These are phyloP conservation scores for Varanus komodoensis DNA, from an alignment of 2,113 vertebrate genomes.

Conservation along the genomic window DNA sequence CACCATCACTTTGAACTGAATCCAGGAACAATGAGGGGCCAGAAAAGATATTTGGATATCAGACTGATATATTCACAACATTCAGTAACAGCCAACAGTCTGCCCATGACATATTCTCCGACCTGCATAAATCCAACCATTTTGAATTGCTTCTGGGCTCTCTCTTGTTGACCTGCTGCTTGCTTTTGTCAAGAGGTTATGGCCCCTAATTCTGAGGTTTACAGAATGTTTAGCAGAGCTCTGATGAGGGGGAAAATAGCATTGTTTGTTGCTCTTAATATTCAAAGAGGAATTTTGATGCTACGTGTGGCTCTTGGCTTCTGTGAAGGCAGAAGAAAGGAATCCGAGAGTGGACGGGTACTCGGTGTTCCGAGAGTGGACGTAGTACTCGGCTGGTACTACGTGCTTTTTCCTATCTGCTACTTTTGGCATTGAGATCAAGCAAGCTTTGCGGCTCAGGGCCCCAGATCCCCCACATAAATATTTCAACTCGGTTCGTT, in stretches of 20 bases:
- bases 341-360: background rate
- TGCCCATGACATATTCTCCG: background rate
- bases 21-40: background rate
- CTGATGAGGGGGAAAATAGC: background rate
- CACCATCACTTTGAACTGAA: background rate
- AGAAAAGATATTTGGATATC: background rate
- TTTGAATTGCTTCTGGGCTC: background rate
- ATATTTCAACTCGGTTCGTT: slow-evolving; percentile 57
- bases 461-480: slow-evolving; percentile 62
- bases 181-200: background rate
- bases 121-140: background rate
- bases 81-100: background rate
- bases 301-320: background rate
- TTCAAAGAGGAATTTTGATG: background rate
- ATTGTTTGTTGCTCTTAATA: slow-evolving; percentile 1
- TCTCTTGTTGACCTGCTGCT: background rate
- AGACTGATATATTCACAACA: background rate
- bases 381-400: too few species aligned
- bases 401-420: background rate
- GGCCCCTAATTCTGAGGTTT: slow-evolving; percentile 20
- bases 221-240: background rate
- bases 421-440: slow-evolving; percentile 39
- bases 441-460: slow-evolving; percentile 36
- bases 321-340: background rate
- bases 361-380: background rate